Conservation (phyloP, 2,113 vertebrate species). For the Morone chrysops region DNA sequence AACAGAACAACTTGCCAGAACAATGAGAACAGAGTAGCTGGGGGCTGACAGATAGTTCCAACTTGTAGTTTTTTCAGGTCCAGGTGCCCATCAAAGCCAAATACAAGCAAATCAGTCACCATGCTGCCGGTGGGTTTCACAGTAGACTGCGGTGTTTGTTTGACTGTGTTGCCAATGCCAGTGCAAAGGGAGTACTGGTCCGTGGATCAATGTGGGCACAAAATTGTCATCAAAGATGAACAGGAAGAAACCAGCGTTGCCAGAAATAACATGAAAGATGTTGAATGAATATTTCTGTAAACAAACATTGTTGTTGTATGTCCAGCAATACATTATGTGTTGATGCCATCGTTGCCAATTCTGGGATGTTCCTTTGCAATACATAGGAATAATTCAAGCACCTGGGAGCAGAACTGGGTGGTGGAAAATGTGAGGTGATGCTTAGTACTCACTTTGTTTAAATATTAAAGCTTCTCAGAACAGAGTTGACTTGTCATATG, state of each 20-base stretch:
- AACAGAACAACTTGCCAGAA: constrained; percentile 41
- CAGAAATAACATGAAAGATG: constrained; percentile 7
- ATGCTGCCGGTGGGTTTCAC: constrained; percentile 40
- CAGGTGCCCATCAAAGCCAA: constrained; percentile 59
- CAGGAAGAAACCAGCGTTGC: not conserved
- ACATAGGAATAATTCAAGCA: not conserved
- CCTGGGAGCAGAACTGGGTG: not conserved
- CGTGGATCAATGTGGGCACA: constrained; percentile 43
- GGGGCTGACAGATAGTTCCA: constrained; percentile 69
- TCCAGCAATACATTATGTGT: not conserved
- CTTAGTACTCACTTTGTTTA: not conserved
- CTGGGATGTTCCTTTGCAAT: not conserved
- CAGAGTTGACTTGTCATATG: not conserved
- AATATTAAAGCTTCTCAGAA: not conserved
- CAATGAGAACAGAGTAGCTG: constrained; percentile 60
- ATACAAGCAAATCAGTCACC: constrained; percentile 43
- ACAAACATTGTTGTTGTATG: not conserved
- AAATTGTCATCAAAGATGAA: constrained; percentile 44
- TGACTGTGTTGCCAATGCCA: constrained; percentile 28
- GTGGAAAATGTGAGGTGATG: not conserved
- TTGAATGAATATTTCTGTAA: not conserved
- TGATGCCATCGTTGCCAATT: not conserved
- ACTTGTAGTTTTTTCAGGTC: constrained; percentile 51
- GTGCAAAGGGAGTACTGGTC: constrained; percentile 5
- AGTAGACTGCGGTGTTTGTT: constrained; percentile 34